Percentiles rank a stretch among this genome's conserved stretches.
phyloP scores from a whole-genome alignment of 2,113 vertebrate species.

The Rhinoderma darwinii region DNA sequence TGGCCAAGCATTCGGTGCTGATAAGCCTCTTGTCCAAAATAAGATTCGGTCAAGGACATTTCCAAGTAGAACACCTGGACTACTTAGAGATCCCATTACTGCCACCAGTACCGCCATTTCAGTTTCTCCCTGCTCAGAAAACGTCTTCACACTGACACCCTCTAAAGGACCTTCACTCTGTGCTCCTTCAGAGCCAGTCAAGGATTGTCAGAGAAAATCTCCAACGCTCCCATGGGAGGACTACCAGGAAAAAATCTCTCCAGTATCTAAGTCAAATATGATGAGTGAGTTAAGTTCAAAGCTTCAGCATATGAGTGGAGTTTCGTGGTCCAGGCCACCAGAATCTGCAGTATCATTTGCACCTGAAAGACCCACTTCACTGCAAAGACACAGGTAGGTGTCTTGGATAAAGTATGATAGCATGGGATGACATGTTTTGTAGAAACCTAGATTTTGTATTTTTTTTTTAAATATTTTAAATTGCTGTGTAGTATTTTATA shows the following conservation, averaged over 20 bases:
- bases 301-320: conserved; percentile 86
- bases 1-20: conserved; percentile 85
- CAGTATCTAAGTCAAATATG: conserved; percentile 86
- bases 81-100: conserved; percentile 68
- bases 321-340: conserved; percentile 73
- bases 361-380: conserved; percentile 69
- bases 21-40: conserved; percentile 74
- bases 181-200: conserved; percentile 59
- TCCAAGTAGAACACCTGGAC: conserved; percentile 61
- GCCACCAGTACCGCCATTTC: conserved; percentile 73
- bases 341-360: conserved; percentile 72
- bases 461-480: not conserved
- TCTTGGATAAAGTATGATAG: not conserved
- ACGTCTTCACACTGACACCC: conserved; percentile 67
- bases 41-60: conserved; percentile 67
- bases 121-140: conserved; percentile 65
- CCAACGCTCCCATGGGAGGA: conserved; percentile 71
- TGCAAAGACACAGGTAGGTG: conserved; percentile 72
- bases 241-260: conserved; percentile 69
- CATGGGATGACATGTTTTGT: not conserved
- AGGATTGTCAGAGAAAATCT: conserved; percentile 62
- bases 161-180: conserved; percentile 60
- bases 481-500: not conserved
- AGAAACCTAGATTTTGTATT: not conserved
- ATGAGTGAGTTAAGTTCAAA: conserved; percentile 91